A percentile compares a stretch with the other conserved stretches of the same genome.
Evolutionary conservation across 2,888 invertebrate genomes (phyloP).

Genomic region (Cryptocheilus praepositus): DNA sequence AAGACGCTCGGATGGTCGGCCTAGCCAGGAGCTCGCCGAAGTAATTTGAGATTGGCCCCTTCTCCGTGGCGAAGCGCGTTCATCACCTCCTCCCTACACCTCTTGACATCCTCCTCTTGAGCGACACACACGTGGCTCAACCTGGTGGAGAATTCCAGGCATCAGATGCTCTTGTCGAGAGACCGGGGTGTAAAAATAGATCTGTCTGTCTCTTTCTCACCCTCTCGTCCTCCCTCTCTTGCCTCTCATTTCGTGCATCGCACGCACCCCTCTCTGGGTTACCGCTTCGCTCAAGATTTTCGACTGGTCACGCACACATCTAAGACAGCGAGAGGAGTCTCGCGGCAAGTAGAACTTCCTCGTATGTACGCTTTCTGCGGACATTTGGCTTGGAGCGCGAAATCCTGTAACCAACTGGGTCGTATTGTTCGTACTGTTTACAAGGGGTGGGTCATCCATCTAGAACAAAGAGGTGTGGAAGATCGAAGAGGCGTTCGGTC

Average conservation of each 20-base stretch:
- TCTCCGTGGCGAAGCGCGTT: slow-evolving; percentile 35
- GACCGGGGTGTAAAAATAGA: slow-evolving; percentile 59
- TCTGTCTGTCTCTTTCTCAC: slow-evolving; percentile 29
- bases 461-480: background rate
- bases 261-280: background rate
- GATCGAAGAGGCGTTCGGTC: too few species aligned
- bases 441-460: background rate
- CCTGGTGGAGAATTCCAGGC: slow-evolving; percentile 68
- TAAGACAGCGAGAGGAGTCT: slow-evolving; percentile 7
- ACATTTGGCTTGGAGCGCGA: slow-evolving; percentile 24
- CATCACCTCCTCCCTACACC: slow-evolving; percentile 37
- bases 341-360: slow-evolving; percentile 21
- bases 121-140: slow-evolving; percentile 55
- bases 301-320: slow-evolving; percentile 1
- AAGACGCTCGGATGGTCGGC: slow-evolving; percentile 58
- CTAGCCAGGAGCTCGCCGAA: slow-evolving; percentile 64
- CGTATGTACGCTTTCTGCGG: slow-evolving; percentile 20
- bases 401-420: slow-evolving; percentile 15
- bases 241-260: slow-evolving; percentile 6
- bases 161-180: slow-evolving; percentile 44
- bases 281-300: slow-evolving; percentile 12
- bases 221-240: slow-evolving; percentile 28
- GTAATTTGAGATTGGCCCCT: slow-evolving; percentile 74
- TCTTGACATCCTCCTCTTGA: slow-evolving; percentile 26
- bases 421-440: slow-evolving; percentile 31